These are phyloP conservation scores for Mya arenaria DNA, from an alignment of 1,140 invertebrate genomes.

Conservation along the genomic window DNA sequence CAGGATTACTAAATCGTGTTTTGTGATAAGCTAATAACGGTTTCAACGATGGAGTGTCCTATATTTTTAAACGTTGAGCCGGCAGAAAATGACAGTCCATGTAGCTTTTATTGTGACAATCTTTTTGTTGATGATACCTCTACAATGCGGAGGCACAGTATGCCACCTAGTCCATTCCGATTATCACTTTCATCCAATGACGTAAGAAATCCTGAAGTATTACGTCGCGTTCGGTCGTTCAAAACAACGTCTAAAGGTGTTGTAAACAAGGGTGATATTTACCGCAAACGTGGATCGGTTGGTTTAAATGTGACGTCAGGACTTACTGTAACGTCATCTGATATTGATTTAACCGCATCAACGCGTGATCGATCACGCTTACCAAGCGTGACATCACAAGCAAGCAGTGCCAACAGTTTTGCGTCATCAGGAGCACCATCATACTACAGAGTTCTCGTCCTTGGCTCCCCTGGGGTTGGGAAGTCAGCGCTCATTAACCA, in stretches of 20 bases:
- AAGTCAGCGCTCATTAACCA: slow-evolving; percentile 94
- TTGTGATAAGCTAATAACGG: too few species aligned
- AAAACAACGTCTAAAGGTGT: slow-evolving; percentile 92
- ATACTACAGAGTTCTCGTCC: slow-evolving; percentile 89
- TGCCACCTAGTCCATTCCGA: slow-evolving; percentile 48
- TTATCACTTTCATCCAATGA: slow-evolving; percentile 49
- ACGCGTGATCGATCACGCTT: slow-evolving; percentile 9
- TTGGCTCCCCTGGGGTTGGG: slow-evolving; percentile 93
- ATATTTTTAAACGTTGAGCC: slow-evolving; percentile 43
- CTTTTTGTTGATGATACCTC: slow-evolving; percentile 30
- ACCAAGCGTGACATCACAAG: slow-evolving; percentile 59
- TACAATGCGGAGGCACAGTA: slow-evolving; percentile 43
- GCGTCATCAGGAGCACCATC: slow-evolving; percentile 60
- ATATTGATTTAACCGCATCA: slow-evolving; percentile 32
- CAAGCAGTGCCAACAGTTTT: slow-evolving; percentile 42
- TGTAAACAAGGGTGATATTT: slow-evolving; percentile 96
- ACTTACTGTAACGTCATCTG: slow-evolving; percentile 40
- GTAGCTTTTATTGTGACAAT: slow-evolving; percentile 22
- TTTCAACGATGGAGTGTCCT: slow-evolving; percentile 22
- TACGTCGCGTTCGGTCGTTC: slow-evolving; percentile 89
- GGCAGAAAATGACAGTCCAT: neutral
- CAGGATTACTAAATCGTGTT: too few species aligned
- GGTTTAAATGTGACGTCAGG: slow-evolving; percentile 70
- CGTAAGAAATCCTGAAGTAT: slow-evolving; percentile 26
- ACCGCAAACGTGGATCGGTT: slow-evolving; percentile 86